Percentiles rank a stretch among this genome's conserved stretches.
phyloP scores from a whole-genome alignment of 2,888 invertebrate genomes.

The Trichopria drosophilae region DNA sequence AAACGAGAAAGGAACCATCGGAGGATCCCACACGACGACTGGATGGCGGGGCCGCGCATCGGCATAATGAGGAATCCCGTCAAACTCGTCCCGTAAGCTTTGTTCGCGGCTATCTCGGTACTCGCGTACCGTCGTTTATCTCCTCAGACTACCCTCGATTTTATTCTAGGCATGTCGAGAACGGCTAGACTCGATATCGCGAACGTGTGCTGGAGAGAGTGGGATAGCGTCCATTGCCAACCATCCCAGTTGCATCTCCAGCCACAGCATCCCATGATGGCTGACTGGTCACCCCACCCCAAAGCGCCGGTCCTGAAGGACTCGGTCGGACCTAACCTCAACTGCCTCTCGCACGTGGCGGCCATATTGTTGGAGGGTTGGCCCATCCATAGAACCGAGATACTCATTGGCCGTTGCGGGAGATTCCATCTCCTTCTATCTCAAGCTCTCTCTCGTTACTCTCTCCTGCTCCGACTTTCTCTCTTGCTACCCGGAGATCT shows the following conservation, averaged over 20 bases:
- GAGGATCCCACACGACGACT: no score
- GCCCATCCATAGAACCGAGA: constrained; percentile 53
- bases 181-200: no score
- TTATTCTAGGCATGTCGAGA: no score
- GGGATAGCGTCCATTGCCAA: not conserved
- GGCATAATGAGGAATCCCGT: constrained; percentile 9
- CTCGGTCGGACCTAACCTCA: constrained; percentile 39
- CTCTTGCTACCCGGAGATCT: constrained; percentile 5
- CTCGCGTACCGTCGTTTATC: constrained; percentile 19
- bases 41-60: not conserved
- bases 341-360: constrained; percentile 43
- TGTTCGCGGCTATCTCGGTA: constrained; percentile 25
- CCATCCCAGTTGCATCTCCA: not conserved
- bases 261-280: constrained; percentile 53
- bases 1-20: no score
- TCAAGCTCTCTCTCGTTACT: constrained; percentile 9
- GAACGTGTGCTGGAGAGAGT: not conserved
- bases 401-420: constrained; percentile 51
- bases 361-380: constrained; percentile 58
- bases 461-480: constrained; percentile 2
- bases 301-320: constrained; percentile 44
- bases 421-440: constrained; percentile 3
- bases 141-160: no score
- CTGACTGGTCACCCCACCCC: constrained; percentile 47
- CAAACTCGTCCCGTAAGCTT: constrained; percentile 14